A percentile compares a stretch with the other conserved stretches of the same genome.
These are phyloP conservation scores for Cloeon dipterum DNA, from an alignment of 2,888 invertebrate genomes.

Conservation along the genomic window DNA sequence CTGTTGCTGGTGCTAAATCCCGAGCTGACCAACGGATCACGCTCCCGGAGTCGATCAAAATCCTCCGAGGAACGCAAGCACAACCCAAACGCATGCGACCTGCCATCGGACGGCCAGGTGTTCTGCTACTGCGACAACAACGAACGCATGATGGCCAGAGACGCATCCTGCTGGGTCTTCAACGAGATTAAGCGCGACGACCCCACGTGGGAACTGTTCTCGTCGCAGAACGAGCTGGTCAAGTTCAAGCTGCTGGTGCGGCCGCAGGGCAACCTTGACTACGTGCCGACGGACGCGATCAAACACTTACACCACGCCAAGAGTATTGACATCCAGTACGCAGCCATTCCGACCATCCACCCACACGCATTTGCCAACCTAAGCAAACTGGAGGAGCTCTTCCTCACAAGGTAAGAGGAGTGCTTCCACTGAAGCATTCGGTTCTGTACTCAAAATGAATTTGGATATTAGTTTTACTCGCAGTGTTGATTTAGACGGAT, in stretches of 20 bases:
- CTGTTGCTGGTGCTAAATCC: not conserved
- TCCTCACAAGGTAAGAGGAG: no score
- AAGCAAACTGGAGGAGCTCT: slow-evolving; percentile 10
- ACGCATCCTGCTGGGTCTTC: slow-evolving; percentile 9
- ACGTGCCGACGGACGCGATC: slow-evolving; percentile 1
- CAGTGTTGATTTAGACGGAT: no score
- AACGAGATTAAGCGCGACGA: slow-evolving; percentile 4
- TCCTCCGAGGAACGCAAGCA: not conserved
- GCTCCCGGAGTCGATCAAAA: not conserved
- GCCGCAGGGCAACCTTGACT: slow-evolving; percentile 3
- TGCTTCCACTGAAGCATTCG: no score
- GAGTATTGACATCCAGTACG: slow-evolving; percentile 8
- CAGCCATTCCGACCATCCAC: slow-evolving; percentile 9
- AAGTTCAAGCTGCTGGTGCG: slow-evolving; percentile 3
- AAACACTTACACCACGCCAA: slow-evolving; percentile 2
- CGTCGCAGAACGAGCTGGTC: slow-evolving; percentile 4
- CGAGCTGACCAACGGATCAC: no score
- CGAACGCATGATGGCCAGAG: slow-evolving; percentile 5
- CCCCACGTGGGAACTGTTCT: slow-evolving; percentile 7
- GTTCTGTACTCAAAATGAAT: no score
- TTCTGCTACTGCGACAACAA: slow-evolving; percentile 2
- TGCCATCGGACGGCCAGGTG: not conserved
- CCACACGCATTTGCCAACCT: slow-evolving; percentile 12
- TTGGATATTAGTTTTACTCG: no score
- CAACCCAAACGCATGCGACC: not conserved